These are phyloP conservation scores for Thymelicus acteon DNA, from an alignment of 2,888 invertebrate species.

Conservation along the genomic window DNA sequence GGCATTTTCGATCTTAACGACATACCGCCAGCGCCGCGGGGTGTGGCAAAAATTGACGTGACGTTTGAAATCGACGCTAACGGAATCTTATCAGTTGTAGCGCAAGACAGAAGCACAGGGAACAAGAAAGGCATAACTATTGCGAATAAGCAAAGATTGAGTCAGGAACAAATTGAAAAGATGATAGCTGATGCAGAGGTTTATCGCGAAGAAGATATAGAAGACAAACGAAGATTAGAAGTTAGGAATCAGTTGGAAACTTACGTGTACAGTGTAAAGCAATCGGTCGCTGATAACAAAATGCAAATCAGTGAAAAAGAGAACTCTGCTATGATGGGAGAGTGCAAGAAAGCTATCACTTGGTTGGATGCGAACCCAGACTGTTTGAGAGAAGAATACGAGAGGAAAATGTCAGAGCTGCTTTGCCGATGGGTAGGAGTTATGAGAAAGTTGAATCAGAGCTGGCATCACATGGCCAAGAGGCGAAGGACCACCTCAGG, in stretches of 20 bases:
- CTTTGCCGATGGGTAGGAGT: conserved; percentile 59
- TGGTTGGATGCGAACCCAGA: conserved; percentile 65
- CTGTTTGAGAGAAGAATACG: conserved; percentile 62
- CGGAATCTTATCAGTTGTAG: conserved; percentile 64
- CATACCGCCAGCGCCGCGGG: conserved; percentile 68
- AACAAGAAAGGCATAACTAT: conserved; percentile 57
- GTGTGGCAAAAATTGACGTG: conserved; percentile 63
- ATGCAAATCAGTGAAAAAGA: conserved; percentile 54
- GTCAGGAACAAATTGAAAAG: conserved; percentile 55
- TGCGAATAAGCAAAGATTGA: conserved; percentile 58
- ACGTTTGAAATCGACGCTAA: conserved; percentile 66
- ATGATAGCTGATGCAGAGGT: conserved; percentile 64
- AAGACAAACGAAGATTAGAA: conserved; percentile 61
- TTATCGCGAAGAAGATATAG: conserved; percentile 61
- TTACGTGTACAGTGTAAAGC: conserved; percentile 62
- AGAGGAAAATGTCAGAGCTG: conserved; percentile 61
- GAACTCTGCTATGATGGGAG: conserved; percentile 52
- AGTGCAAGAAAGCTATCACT: conserved; percentile 56
- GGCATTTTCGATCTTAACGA: conserved; percentile 64
- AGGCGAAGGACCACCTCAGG: conserved; percentile 52
- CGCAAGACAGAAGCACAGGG: conserved; percentile 62
- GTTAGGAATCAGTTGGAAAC: conserved; percentile 66
- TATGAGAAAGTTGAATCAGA: conserved; percentile 54
- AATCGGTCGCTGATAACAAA: conserved; percentile 53
- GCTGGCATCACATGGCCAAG: conserved; percentile 52